Base-by-base conservation (phyloP, 2,888 invertebrate genomes). In the Platypus cylindrus region DNA sequence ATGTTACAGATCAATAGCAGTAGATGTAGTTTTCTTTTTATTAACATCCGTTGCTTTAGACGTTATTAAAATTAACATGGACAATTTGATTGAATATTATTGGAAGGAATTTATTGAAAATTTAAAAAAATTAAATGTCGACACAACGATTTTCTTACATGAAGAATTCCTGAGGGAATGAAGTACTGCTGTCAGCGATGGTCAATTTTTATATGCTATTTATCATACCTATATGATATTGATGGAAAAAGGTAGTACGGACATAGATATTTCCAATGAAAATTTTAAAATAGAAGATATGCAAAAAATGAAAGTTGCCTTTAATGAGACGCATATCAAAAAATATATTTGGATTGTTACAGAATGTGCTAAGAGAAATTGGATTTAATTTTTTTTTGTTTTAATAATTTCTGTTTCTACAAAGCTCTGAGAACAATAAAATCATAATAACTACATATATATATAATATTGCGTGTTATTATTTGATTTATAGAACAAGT, bases 21-120 rank as follows among this genome's bases (percentile, higher is more conserved):
- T 24, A 9, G 54, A 54, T 38, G 8, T 54, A 2, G 30, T 50
- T 7, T 50, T 53, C 23, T 50, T 54, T 26, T 24, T 54, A 9
- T 46, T 44, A 25, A 45, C 46, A 5, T 52, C 52, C 38, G 44
- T 48, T 12, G 32, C 44, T 11, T 25, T 18, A 3, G 11, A 34
- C 5, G 32, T 34, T 1, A 17, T 44, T 1, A 22, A 20, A 20
- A 5, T 20, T 1, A n/a, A 40, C 14, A 22, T 44, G 7, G 44
- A 45, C 29, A 12, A 33, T 9, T 30, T 45, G 13, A 16, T 45
- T 4, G 22, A 30, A 9, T 34, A 22, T 17, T 45, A 45, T 26
- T 35, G 41, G 24, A 26, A 30, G 1, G 13, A 32, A 17, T 38
- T 44, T 9, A 31, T 37, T 3, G 12, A 17, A 16, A 32, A 36